Evolutionary conservation across 1,140 invertebrate genomes (phyloP).

Genomic region (Adelges cooleyi): DNA sequence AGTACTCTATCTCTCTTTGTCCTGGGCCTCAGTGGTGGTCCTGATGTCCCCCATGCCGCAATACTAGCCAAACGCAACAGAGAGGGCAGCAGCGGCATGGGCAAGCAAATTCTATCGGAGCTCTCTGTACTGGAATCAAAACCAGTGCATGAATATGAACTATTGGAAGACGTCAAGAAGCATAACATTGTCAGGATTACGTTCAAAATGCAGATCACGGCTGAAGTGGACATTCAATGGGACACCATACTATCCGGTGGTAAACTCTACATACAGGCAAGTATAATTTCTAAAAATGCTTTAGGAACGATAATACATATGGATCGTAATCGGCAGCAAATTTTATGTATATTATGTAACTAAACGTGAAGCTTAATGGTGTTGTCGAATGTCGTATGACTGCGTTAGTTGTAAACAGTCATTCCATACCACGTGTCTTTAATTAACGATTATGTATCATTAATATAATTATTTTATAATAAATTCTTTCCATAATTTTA

Average conservation of each 20-base stretch:
- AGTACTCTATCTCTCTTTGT: constrained; percentile 82
- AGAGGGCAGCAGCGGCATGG: constrained; percentile 65
- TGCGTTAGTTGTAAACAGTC: no score
- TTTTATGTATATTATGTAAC: no score
- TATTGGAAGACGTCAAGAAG: constrained; percentile 12
- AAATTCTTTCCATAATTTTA: no score
- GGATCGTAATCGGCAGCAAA: no score
- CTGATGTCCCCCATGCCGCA: constrained; percentile 81
- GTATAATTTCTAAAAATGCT: no score
- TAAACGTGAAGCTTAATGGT: no score
- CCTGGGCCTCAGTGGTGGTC: constrained; percentile 96
- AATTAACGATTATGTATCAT: no score
- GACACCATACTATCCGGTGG: constrained; percentile 26
- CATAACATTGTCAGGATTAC: constrained; percentile 14
- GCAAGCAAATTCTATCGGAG: constrained; percentile 53
- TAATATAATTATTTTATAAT: no score
- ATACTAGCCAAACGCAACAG: constrained; percentile 47
- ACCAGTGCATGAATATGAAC: constrained; percentile 21
- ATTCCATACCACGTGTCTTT: no score
- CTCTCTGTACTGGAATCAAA: constrained; percentile 42
- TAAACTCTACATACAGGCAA: constrained; percentile 26
- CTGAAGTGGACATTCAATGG: constrained; percentile 26
- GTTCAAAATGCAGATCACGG: constrained; percentile 25
- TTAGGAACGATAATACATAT: no score
- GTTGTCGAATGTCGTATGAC: no score